These are phyloP conservation scores for Nymphalis polychloros DNA, from an alignment of 2,888 invertebrate species.

Conservation along the genomic window DNA sequence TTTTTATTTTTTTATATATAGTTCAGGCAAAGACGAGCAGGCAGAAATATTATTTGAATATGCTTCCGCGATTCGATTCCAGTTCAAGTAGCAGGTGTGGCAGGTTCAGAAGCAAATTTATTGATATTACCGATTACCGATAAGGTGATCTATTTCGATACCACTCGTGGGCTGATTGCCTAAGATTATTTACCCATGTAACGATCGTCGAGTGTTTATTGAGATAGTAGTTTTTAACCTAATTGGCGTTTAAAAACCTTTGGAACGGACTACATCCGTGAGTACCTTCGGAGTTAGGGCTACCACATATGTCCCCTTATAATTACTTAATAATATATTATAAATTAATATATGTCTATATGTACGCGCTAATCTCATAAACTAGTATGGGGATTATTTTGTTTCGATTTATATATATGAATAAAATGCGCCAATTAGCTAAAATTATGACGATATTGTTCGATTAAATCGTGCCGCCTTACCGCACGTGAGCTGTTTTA, in stretches of 20 bases:
- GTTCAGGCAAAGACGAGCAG: conserved; percentile 3
- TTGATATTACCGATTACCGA: conserved; percentile 45
- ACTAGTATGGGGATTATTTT: too few relatives aligned
- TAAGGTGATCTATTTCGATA: conserved; percentile 49
- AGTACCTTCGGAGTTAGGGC: conserved; percentile 22
- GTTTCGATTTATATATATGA: too few relatives aligned
- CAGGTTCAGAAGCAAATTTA: conserved; percentile 37
- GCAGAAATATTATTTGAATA: conserved; percentile 7
- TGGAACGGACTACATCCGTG: conserved; percentile 25
- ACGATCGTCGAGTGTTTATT: conserved; percentile 39
- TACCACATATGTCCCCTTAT: conserved; percentile 4
- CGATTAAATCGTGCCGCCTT: too few relatives aligned
- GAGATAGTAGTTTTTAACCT: conserved; percentile 40
- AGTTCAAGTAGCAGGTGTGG: conserved; percentile 35
- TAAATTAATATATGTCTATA: too few relatives aligned
- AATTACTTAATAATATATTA: too few relatives aligned
- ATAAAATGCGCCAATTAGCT: too few relatives aligned
- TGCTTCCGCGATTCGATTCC: conserved; percentile 21
- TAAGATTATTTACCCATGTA: conserved; percentile 38
- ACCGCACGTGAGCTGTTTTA: too few relatives aligned
- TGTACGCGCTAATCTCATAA: too few relatives aligned
- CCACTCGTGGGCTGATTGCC: conserved; percentile 34
- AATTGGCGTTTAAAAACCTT: conserved; percentile 39
- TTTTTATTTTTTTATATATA: conserved; percentile 1
- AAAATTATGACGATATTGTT: too few relatives aligned